A percentile compares a stretch with the other conserved stretches of the same genome.
Conservation (phyloP, 2,113 vertebrate species). For the Pavo muticus region DNA sequence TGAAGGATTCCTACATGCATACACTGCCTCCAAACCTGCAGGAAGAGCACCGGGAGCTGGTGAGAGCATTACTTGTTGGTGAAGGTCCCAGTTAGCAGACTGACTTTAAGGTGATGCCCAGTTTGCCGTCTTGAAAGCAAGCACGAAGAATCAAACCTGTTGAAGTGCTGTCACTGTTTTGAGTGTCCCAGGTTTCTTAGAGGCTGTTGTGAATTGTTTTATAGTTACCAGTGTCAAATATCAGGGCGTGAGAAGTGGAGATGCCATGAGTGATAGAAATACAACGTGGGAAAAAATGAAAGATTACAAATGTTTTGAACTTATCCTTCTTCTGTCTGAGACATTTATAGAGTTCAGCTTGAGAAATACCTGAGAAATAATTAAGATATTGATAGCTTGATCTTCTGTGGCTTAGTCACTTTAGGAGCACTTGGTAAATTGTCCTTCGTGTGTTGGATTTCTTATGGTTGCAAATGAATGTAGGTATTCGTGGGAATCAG, state of each 20-base stretch:
- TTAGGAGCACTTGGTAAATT: background rate
- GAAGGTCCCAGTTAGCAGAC: background rate
- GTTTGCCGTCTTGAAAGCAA: background rate
- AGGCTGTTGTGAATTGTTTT: background rate
- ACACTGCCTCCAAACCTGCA: conserved; percentile 82
- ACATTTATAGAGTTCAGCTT: background rate
- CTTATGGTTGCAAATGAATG: background rate
- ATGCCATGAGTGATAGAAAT: background rate
- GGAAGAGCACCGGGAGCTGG: conserved; percentile 84
- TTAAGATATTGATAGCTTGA: background rate
- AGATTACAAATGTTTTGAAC: background rate
- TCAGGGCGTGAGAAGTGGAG: background rate
- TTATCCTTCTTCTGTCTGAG: background rate
- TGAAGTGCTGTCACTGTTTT: background rate
- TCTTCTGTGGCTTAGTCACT: background rate
- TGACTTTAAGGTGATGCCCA: background rate
- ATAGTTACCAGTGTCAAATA: background rate
- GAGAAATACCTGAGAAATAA: background rate
- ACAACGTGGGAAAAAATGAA: background rate
- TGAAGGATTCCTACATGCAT: conserved; percentile 92
- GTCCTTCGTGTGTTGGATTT: background rate
- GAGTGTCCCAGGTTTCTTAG: background rate
- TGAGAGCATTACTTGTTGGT: conserved; percentile 49
- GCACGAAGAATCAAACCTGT: background rate
- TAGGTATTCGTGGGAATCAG: background rate